These are phyloP conservation scores for Brachionus manjavacas DNA, from an alignment of 1,140 invertebrate species.

Conservation along the genomic window DNA sequence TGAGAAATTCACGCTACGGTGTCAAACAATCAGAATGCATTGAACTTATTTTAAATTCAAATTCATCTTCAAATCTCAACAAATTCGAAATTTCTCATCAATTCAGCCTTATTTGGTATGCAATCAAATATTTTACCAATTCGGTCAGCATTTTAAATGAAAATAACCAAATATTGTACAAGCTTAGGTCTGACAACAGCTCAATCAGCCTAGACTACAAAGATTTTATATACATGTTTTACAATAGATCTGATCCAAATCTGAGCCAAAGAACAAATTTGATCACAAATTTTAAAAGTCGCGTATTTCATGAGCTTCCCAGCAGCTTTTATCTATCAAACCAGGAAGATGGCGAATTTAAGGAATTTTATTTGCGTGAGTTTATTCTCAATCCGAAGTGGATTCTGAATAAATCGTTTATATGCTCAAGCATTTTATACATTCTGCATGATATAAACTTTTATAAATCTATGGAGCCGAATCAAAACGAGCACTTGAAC, in stretches of 20 bases:
- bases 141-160: neutral
- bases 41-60: neutral
- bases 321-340: neutral
- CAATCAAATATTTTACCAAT: slow-evolving; percentile 23
- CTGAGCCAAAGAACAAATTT: neutral
- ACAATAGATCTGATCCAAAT: neutral
- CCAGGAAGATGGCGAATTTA: neutral
- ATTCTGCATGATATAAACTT: slow-evolving; percentile 16
- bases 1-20: neutral
- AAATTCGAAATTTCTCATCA: neutral
- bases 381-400: slow-evolving; percentile 40
- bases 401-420: slow-evolving; percentile 9
- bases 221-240: neutral
- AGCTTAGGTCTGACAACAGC: neutral
- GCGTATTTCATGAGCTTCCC: neutral
- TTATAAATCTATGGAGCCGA: neutral
- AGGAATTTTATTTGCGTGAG: neutral
- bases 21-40: slow-evolving; percentile 8
- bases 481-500: neutral
- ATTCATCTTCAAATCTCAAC: neutral
- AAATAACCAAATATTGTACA: slow-evolving; percentile 14
- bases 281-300: neutral
- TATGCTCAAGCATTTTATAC: slow-evolving; percentile 13
- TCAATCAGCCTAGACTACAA: neutral
- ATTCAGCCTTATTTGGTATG: slow-evolving; percentile 2